Conservation (phyloP, 37 sponge, comb jelly and placozoan species). For the Agelas oroides region DNA sequence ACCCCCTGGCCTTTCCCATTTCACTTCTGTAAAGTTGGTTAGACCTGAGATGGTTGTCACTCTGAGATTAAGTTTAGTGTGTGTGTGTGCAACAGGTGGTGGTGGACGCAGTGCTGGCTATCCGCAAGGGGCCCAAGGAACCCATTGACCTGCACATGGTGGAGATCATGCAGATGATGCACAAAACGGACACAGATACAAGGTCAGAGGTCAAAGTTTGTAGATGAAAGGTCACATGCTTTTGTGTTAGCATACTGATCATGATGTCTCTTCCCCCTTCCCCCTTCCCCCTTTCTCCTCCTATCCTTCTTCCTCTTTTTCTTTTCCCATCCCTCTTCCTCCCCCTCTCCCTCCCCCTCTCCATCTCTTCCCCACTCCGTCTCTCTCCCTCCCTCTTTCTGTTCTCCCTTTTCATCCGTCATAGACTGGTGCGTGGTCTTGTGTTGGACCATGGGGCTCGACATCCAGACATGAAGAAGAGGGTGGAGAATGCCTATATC, state of each 20-base stretch:
- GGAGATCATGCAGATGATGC: slow-evolving; percentile 99
- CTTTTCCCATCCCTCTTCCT: not conserved
- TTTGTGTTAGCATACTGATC: not conserved
- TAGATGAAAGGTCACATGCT: not conserved
- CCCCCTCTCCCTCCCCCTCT: not conserved
- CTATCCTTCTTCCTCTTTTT: not conserved
- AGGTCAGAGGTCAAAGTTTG: slow-evolving; percentile 33
- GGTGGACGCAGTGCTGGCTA: slow-evolving; percentile 97
- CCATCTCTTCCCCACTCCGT: not conserved
- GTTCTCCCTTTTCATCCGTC: not conserved
- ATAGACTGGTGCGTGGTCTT: slow-evolving; percentile 88
- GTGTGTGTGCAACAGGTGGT: slow-evolving; percentile 60
- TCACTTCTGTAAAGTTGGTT: no score
- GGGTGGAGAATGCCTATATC: slow-evolving; percentile 92
- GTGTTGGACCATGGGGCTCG: slow-evolving; percentile 98
- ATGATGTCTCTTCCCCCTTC: not conserved
- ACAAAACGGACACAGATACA: slow-evolving; percentile 96
- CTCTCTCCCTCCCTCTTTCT: not conserved
- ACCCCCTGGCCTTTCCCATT: no score
- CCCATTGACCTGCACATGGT: slow-evolving; percentile 99
- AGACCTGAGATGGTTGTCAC: no score
- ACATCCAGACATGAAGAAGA: slow-evolving; percentile 97
- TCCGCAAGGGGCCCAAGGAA: slow-evolving; percentile 64
- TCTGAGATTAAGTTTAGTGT: no score
- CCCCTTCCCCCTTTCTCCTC: not conserved